Conservation (phyloP, 2,888 invertebrate genomes). For the Parelbella ahira region DNA sequence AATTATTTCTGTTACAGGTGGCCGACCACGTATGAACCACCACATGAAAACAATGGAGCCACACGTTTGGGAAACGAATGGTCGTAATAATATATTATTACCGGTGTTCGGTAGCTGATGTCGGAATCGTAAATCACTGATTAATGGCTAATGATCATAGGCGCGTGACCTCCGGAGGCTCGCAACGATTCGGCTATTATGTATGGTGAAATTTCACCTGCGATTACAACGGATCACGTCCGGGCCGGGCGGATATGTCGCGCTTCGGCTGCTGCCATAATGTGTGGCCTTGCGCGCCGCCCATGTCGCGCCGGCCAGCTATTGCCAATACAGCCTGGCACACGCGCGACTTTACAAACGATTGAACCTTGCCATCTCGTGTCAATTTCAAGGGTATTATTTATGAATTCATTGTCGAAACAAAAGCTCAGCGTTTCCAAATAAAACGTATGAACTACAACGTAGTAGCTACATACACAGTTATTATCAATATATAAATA, state of each 20-base stretch:
- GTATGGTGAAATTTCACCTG: conserved; percentile 74
- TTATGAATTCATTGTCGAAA: too few relatives aligned
- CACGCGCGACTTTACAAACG: conserved; percentile 12
- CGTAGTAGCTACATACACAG: too few relatives aligned
- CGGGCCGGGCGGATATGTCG: conserved; percentile 69
- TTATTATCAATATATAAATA: too few relatives aligned
- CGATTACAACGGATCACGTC: conserved; percentile 73
- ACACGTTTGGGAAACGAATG: conserved; percentile 52
- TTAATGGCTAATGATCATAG: conserved; percentile 60
- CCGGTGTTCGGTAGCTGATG: conserved; percentile 26
- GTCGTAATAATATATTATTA: conserved; percentile 47
- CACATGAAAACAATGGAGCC: conserved; percentile 19
- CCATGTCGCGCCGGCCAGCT: too few relatives aligned
- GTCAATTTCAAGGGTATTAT: conserved; percentile 7
- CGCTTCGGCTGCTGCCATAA: conserved; percentile 62
- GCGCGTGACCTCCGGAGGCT: conserved; percentile 62
- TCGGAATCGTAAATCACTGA: conserved; percentile 53
- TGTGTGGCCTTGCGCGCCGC: conserved; percentile 53
- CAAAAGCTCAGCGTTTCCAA: too few relatives aligned
- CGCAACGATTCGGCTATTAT: conserved; percentile 53
- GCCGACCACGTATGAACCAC: conserved; percentile 24
- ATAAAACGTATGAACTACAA: too few relatives aligned
- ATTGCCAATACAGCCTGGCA: conserved; percentile 24
- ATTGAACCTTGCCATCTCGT: conserved; percentile 8
- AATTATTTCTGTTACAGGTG: conserved; percentile 35